Evolutionary conservation across 2,797 vertebrate species (phyloP), one percentile per base, ranked within the genome.

Genomic region (Squalus acanthias): DNA sequence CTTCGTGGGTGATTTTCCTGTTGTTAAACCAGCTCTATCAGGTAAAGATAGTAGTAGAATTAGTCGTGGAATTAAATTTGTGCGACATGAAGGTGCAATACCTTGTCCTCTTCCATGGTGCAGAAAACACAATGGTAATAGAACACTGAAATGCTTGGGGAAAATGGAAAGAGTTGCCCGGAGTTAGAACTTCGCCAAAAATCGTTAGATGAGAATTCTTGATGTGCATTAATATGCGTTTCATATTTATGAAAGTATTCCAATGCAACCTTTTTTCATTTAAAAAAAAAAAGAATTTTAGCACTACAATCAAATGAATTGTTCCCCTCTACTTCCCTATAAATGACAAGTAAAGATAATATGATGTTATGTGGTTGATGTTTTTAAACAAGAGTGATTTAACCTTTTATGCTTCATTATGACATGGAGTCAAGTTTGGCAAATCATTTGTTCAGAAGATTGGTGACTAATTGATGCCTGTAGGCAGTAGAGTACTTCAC

Each of bases 11-110:
- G 96, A 97, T 97, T 0, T 5, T 98, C 85, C 97, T 98, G 79
- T 98, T 99, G 95, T 0, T 98, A 29, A 93, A 98, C 97, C 99
- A 99, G 97, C 98, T 99, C 93, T 99, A 98, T 97, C 99, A 99
- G 99, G 98, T 98, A 97, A 96, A 53, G 9, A 46, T 96, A 39
- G 13, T 69, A 85, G 20, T 22, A 50, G 65, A 76, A 88, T 72
- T 76, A 17, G 33, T 20, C 7, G 10, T 85, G 65, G 13, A 12
- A 50, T 65, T 96, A 3, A 10, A 50, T 91, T 87, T 67, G 82
- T 39, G 65, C 57, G 46, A 6, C 9, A 63, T 53, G 57, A 53
- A 63, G 39, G 50, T 67, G 15, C 50, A 69, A 67, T 67, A 96
- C 63, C 26, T 33, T 60, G 39, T 9, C 96, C n/a, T 53, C 91